Base-by-base conservation (phyloP, 2,888 invertebrate genomes). In the Hypomecis punctinalis region DNA sequence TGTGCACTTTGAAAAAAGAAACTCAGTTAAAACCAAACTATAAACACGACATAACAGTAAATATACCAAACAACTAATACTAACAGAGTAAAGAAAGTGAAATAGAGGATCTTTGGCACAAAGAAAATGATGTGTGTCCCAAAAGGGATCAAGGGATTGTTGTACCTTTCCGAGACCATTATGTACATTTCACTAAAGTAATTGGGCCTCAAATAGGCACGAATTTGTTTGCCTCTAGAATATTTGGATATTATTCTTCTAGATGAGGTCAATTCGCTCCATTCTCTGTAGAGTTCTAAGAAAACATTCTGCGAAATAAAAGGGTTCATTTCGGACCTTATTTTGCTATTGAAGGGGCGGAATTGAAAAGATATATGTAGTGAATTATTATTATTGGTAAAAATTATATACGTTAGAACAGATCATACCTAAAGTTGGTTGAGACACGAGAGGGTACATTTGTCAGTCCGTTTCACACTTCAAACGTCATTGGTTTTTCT, bases 41-140 rank as follows among this genome's bases (percentile, higher is more conserved):
- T 9, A 42, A 23, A 6, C 11, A 9, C n/a, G 11, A 48, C 5
- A 6, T 23, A 33, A 11, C 48, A 75, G 61, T 63, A 36, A 52
- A 55, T 23, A 11, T 53, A 33, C 65, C 51, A 60, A 60, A 56
- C 58, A 65, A 67, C 48, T 61, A 55, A 46, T 13, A 53, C 51
- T 66, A 67, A 63, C 67, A 75, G 72, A 72, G 69, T 68, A 63
- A 67, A 67, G 67, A 40, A 76, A 76, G 73, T 74, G 72, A 76
- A 76, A 81, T 79, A 79, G 79, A 75, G 75, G 75, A 73, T 76
- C 68, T 73, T 77, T 73, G 74, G 73, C 64, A 80, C 76, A 83
- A 80, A 79, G 81, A 78, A 81, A 81, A 81, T 80, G 77, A 78
- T 75, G 76, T 66, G 54, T 66, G 74, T 74, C 79, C 75, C 76